Base-by-base conservation (phyloP, 2,113 vertebrate genomes). In the Labrus mixtus region DNA sequence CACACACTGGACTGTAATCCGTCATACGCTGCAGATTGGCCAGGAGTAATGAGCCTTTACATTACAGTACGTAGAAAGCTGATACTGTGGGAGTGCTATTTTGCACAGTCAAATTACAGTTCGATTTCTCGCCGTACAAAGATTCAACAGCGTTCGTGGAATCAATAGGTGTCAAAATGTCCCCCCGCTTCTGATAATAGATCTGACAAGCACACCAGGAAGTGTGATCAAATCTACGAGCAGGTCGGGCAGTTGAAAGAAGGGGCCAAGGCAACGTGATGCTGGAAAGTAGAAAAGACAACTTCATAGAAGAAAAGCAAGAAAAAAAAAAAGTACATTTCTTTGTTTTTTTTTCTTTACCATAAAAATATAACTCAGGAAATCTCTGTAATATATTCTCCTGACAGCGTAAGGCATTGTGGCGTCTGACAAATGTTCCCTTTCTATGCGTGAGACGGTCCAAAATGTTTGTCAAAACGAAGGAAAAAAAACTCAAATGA, bases 61-160 rank as follows among this genome's bases (percentile, higher is more conserved):
- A 74, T 85, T 75, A 70, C 64, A 62, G 45, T 13, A 79, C 68
- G 70, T 23, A 73, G 51, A 78, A 45, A 80, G 74, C 82, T 79
- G 89, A 88, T 71, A 84, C 61, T 69, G 74, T 46, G 10, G 25
- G 48, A 68, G 68, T 10, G 64, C 73, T 75, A 57, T 79, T 86
- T 65, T 77, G 75, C 78, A 54, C 81, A 77, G 66, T 71, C 61
- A 80, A 81, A 85, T 76, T 70, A 68, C 53, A 62, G 64, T 83
- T 89, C 48, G 79, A 89, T 90, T 90, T 88, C 48, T 55, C 59
- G 84, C 77, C 83, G 61, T 81, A 87, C 73, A 86, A 73, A 87
- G 81, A 80, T 69, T 85, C 83, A 57, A 75, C 81, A 79, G 84
- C 79, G 66, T 74, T 82, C 73, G 12, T 56, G 67, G 41, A 51